phyloP scores from a whole-genome alignment of 1,140 invertebrate species.

The Zaprionus ghesquierei region DNA sequence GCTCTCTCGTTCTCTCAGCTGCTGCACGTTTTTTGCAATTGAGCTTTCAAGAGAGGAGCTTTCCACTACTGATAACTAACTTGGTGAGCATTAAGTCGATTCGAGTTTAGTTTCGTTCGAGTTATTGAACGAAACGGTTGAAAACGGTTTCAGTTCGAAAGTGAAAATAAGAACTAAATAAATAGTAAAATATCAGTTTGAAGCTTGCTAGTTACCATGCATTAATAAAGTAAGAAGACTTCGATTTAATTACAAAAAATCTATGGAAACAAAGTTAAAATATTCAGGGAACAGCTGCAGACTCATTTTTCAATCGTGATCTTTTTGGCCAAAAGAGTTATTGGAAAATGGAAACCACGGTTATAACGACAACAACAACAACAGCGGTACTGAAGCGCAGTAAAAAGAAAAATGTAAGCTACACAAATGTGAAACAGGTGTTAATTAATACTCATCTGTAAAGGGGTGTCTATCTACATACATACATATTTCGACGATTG shows the following conservation, averaged over 20 bases:
- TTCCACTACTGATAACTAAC: slow-evolving; percentile 32
- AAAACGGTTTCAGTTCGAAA: slow-evolving; percentile 22
- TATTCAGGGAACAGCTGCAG: neutral
- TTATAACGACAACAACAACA: slow-evolving; percentile 62
- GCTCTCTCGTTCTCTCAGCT: neutral
- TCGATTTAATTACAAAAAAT: no score
- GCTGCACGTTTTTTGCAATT: slow-evolving; percentile 17
- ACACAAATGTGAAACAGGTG: neutral
- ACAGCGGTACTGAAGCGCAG: slow-evolving; percentile 50
- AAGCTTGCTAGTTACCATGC: neutral
- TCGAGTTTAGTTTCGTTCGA: slow-evolving; percentile 57
- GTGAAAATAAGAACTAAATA: slow-evolving; percentile 7
- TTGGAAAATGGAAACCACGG: slow-evolving; percentile 65
- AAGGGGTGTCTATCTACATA: neutral
- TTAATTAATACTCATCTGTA: neutral
- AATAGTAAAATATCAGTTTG: slow-evolving; percentile 6
- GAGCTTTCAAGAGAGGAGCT: slow-evolving; percentile 49
- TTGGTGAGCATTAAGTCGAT: slow-evolving; percentile 24
- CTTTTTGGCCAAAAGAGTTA: neutral
- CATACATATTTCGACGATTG: no score
- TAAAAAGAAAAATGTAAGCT: slow-evolving; percentile 66
- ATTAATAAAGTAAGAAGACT: neutral
- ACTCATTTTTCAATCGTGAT: slow-evolving; percentile 11
- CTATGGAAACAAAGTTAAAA: neutral
- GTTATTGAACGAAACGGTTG: slow-evolving; percentile 60